Evolutionary conservation across 1,140 invertebrate genomes (phyloP), one percentile per base, ranked within the genome.

Genomic region (Apis florea): DNA sequence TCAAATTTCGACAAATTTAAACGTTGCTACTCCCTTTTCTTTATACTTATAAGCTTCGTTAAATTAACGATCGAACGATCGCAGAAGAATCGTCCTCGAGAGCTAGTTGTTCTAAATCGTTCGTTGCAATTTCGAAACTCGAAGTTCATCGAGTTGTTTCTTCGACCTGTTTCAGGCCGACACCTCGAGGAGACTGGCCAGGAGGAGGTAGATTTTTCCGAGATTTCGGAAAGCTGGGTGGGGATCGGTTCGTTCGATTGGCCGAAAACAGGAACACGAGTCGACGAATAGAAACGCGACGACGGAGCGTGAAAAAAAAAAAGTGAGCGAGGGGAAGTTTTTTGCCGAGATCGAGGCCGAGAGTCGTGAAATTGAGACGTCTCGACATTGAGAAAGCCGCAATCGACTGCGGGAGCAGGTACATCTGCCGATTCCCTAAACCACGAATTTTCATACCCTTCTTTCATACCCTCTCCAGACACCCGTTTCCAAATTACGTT

Each of bases 311-410:
- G n/a, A n/a, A n/a, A n/a, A 89, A 89, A 89, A 89, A 89, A 89
- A 90, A 80, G 78, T 82, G 79, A 79, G 70, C 67, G 74, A 84
- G 88, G 88, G 89, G 85, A 76, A 88, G 70, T 83, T 91, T 90
- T 92, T 91, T 88, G 67, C 61, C n/a, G 56, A n/a, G n/a, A 9
- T 49, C n/a, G 24, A 59, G 47, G 64, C 19, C 51, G 49, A 77
- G 53, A 90, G 79, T 92, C 89, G 91, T 93, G 92, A 94, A 93
- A 94, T 94, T 94, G 92, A 94, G 92, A 93, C 92, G 89, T 93
- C 90, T 89, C 89, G 83, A 90, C 88, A 89, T 88, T 90, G 91
- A 91, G 90, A 92, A 91, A 92, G 87, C 83, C 89, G 88, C 93
- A 93, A 93, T 93, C 91, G 91, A 89, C 91, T 86, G 58, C n/a